Evolutionary conservation across 2,888 invertebrate genomes (phyloP), one percentile per base, ranked within the genome.

Genomic region (Andrena hattorfiana): DNA sequence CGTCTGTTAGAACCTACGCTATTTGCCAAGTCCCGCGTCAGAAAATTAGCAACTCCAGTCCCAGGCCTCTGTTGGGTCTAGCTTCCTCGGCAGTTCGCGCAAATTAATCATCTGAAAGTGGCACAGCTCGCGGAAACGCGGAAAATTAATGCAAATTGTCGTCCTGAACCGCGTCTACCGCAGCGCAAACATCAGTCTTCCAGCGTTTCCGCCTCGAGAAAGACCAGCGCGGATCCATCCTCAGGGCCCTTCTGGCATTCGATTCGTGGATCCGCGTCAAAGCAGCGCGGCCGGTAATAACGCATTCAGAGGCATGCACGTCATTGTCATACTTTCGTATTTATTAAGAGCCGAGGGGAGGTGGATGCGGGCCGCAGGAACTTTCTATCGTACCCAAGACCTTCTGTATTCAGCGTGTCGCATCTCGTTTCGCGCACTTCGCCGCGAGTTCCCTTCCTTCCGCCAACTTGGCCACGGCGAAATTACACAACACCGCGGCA

Each of bases 401-500:
- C 35, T 66, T 73, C 73, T 35, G 69, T 81, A 81, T 81, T 81
- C 81, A 74, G 62, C 69, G 79, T 30, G 23, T 13, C 13, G 64
- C 32, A 81, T 81, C 82, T 81, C 70, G 74, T 75, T 75, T 59
- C 82, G 82, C 60, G 78, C 85, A 74, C 85, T 87, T 78, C 68
- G 77, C 66, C 66, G 60, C 16, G 64, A 77, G 70, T 75, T 86
- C 68, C 59, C 79, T 71, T 71, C 74, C 76, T 84, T 77, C 77
- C 72, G 79, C 51, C 72, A 87, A 86, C 77, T 86, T 86, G 42
- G 70, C 77, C 59, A 49, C 23, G 10, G 73, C 78, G 59, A 87
- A 87, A 81, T 87, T 87, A 86, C 81, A 77, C 85, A 77, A 85
- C 87, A 71, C 49, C 77, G 70, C 67, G 73, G 78, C 77, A 73